Base-by-base conservation (phyloP, 2,888 invertebrate species). In the Cartodere bifasciata region DNA sequence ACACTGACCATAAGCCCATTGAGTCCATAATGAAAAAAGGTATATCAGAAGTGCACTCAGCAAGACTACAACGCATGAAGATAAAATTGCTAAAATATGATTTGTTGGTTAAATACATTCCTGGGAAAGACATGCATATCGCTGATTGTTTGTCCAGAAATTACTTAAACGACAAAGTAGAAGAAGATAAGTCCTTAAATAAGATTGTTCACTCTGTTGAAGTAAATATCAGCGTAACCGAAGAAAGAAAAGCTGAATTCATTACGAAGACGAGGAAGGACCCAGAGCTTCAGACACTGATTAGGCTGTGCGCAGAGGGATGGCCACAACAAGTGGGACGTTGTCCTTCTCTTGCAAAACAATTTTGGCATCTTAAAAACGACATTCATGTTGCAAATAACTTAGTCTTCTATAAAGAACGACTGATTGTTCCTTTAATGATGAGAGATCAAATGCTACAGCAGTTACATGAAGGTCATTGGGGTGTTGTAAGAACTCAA, bases 1-100 rank as follows among this genome's bases (percentile, higher is more conserved):
- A 47, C 37, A 60, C 56, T 0, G 56, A 60, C 35, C 56, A 58
- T 40, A 55, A 53, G 35, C 56, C 56, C 1, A 36, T 56, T 4
- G 29, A 55, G 2, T 36, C 50, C 11, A 32, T 60, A 3, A 27
- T 59, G 7, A 41, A 48, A 29, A 45, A 45, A 2, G 57, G 56
- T 36, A 36, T 46, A 11, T 34, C 58, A 10, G 46, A 46, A 27
- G 52, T 52, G 6, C 34, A 59, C 4, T 47, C 55, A 2, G 48
- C 55, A 3, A 34, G 56, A 27, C 31, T 59, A 9, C 55, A 59
- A 34, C 27, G 54, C 16, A 24, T 29, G 28, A n/a, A 14, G 6
- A 7, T 29, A 9, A 11, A 29, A 4, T 17, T 31, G 5, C 24
- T 16, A 12, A 16, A 31, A 11, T 31, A 31, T 16, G 31, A 31